phyloP scores from a whole-genome alignment of 2,113 vertebrate genomes.

The Falcunculus frontatus region DNA sequence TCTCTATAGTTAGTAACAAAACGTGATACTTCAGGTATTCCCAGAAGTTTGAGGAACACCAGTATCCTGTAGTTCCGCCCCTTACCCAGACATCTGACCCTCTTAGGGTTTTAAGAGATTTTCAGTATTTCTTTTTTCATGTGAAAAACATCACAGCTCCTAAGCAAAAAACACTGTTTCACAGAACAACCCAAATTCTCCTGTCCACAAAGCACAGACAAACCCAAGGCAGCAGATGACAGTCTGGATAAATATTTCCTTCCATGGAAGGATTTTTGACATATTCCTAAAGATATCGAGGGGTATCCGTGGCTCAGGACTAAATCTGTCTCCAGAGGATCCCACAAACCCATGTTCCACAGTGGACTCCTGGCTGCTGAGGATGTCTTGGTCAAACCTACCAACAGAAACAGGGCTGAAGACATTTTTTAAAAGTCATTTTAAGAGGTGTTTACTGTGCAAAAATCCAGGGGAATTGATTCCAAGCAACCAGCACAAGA shows the following conservation, averaged over 20 bases:
- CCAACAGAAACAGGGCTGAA: not conserved
- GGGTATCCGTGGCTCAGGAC: not conserved
- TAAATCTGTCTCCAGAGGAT: not conserved
- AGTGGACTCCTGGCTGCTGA: not conserved
- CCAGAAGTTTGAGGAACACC: not conserved
- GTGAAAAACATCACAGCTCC: not conserved
- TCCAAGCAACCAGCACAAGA: not conserved
- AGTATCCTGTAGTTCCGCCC: not conserved
- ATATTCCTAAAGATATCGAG: not conserved
- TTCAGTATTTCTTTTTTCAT: not conserved
- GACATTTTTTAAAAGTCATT: not conserved
- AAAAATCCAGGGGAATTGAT: not conserved
- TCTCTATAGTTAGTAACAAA: not conserved
- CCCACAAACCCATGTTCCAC: not conserved
- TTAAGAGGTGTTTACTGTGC: not conserved
- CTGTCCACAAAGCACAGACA: not conserved
- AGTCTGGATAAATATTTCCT: not conserved
- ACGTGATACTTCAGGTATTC: not conserved
- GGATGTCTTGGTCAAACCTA: not conserved
- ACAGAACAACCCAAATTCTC: not conserved
- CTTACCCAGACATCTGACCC: not conserved
- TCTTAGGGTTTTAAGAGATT: not conserved
- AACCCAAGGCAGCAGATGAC: not conserved
- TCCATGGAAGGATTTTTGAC: not conserved
- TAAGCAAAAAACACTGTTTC: not conserved